phyloP scores from a whole-genome alignment of 2,888 invertebrate species.

The Hermodice carunculata region DNA sequence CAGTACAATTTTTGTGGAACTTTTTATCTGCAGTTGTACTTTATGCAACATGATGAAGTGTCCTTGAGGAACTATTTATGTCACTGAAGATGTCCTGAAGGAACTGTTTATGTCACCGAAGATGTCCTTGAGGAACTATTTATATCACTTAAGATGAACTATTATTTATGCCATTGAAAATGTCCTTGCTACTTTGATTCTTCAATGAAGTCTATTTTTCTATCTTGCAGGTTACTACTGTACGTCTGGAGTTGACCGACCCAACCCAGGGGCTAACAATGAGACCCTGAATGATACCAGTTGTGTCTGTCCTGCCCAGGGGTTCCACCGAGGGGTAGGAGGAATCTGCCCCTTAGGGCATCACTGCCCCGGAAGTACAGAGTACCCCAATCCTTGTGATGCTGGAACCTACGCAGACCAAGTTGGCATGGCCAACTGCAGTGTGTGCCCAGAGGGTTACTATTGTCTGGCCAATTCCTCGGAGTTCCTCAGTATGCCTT shows the following conservation, averaged over 20 bases:
- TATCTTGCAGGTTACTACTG: conserved; percentile 60
- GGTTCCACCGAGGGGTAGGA: conserved; percentile 56
- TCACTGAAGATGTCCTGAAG: too few relatives aligned
- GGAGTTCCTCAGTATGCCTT: conserved; percentile 42
- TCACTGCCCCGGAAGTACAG: conserved; percentile 53
- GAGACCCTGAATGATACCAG: conserved; percentile 39
- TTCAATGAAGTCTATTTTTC: too few relatives aligned
- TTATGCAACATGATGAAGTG: too few relatives aligned
- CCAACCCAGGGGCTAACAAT: conserved; percentile 51
- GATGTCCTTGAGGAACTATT: too few relatives aligned
- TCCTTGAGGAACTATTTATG: too few relatives aligned
- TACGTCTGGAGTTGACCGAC: conserved; percentile 60
- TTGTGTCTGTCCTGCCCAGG: conserved; percentile 51
- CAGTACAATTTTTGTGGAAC: too few relatives aligned
- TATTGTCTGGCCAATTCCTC: conserved; percentile 51
- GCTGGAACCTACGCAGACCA: conserved; percentile 49
- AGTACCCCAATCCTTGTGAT: conserved; percentile 41
- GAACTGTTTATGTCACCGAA: too few relatives aligned
- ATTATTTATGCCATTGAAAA: too few relatives aligned
- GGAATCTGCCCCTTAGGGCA: conserved; percentile 62
- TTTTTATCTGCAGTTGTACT: too few relatives aligned
- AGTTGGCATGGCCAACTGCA: conserved; percentile 43
- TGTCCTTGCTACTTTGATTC: too few relatives aligned
- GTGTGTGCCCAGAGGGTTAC: conserved; percentile 47
- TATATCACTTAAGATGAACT: too few relatives aligned